Conservation (phyloP, 2,797 vertebrate species). For the Neosilurus hyrtlii region DNA sequence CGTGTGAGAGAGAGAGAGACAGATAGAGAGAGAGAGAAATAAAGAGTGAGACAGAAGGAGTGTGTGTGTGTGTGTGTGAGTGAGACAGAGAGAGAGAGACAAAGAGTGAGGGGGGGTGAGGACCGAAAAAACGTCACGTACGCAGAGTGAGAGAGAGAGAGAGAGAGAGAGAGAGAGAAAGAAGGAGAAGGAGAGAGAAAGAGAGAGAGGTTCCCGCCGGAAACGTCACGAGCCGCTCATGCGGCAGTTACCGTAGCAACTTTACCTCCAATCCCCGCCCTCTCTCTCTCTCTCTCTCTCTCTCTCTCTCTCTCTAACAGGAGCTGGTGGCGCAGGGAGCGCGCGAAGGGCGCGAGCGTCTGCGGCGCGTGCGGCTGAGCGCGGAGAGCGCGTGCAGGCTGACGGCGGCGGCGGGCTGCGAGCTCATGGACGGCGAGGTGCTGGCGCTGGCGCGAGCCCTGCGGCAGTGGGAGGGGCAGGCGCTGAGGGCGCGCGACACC, state of each 20-base stretch:
- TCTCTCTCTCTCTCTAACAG: slow-evolving; percentile 66
- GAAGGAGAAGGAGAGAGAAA: background rate
- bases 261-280: slow-evolving; percentile 59
- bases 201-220: slow-evolving; percentile 51
- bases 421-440: slow-evolving; percentile 85
- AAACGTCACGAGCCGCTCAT: slow-evolving; percentile 62
- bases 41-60: background rate
- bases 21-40: background rate
- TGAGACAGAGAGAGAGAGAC: slow-evolving; percentile 24
- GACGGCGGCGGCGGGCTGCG: slow-evolving; percentile 82
- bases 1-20: too few species aligned
- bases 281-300: slow-evolving; percentile 48
- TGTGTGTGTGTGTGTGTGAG: background rate
- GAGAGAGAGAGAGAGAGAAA: slow-evolving; percentile 18
- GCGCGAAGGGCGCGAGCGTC: slow-evolving; percentile 80
- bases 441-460: slow-evolving; percentile 86
- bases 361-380: slow-evolving; percentile 81
- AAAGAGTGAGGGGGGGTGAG: slow-evolving; percentile 23
- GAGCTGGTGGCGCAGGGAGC: slow-evolving; percentile 89
- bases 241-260: slow-evolving; percentile 75
- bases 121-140: background rate
- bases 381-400: slow-evolving; percentile 71
- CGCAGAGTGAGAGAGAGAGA: slow-evolving; percentile 3
- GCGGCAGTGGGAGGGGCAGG: slow-evolving; percentile 90
- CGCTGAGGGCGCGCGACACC: slow-evolving; percentile 73